phyloP scores from a whole-genome alignment of 2,888 invertebrate species.

The Perithous albicinctus region DNA sequence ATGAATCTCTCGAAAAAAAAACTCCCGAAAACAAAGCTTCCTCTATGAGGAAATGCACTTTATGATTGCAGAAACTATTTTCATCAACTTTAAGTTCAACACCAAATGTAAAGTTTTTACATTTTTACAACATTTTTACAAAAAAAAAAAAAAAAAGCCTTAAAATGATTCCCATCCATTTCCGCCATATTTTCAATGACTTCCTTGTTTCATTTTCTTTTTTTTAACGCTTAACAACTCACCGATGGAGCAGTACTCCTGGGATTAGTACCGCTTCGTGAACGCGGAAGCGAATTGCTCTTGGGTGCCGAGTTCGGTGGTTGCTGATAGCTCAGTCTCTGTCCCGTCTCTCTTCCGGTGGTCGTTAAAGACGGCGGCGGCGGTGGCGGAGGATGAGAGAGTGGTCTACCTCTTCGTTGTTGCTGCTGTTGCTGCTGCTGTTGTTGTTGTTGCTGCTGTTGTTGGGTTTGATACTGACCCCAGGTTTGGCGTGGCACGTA shows the following conservation, averaged over 20 bases:
- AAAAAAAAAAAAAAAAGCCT: too few relatives aligned
- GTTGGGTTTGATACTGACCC: slow-evolving; percentile 84
- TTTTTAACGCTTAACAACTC: slow-evolving; percentile 72
- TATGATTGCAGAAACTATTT: too few relatives aligned
- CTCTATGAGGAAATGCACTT: too few relatives aligned
- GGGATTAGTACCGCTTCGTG: slow-evolving; percentile 71
- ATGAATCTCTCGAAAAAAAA: too few relatives aligned
- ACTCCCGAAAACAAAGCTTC: too few relatives aligned
- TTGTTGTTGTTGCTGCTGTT: slow-evolving; percentile 66
- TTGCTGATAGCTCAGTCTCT: slow-evolving; percentile 69
- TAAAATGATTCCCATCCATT: background rate
- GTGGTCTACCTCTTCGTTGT: slow-evolving; percentile 74
- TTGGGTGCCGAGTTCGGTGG: slow-evolving; percentile 71
- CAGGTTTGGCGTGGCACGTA: slow-evolving; percentile 85
- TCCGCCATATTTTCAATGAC: background rate
- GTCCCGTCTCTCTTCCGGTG: slow-evolving; percentile 67
- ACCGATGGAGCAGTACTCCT: slow-evolving; percentile 82
- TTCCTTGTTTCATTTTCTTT: background rate
- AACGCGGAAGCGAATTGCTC: slow-evolving; percentile 76
- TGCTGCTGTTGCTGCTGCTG: slow-evolving; percentile 63
- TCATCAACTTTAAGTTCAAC: too few relatives aligned
- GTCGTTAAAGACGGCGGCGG: slow-evolving; percentile 71
- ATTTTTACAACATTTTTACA: too few relatives aligned
- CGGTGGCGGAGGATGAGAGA: slow-evolving; percentile 81
- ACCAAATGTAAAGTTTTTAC: too few relatives aligned